Conservation (phyloP, 2,113 vertebrate genomes). For the Lota lota region DNA sequence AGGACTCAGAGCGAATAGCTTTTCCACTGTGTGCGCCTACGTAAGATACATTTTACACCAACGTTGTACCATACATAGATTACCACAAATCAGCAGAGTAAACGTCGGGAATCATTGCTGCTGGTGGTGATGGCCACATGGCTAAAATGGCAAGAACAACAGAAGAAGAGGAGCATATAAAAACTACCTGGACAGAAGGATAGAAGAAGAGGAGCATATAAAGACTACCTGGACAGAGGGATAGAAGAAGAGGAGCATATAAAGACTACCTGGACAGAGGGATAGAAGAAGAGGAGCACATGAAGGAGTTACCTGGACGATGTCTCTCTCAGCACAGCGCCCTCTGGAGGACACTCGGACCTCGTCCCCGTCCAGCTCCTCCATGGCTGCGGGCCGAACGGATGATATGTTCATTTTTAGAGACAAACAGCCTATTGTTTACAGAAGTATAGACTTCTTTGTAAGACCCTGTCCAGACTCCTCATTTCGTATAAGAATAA, state of each 20-base stretch:
- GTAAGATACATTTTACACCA: too few species aligned
- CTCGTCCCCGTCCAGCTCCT: constrained; percentile 92
- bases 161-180: not conserved
- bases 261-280: constrained; percentile 72
- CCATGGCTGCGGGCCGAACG: constrained; percentile 81
- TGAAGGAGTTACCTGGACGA: constrained; percentile 81
- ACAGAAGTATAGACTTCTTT: too few species aligned
- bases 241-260: not conserved
- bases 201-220: not conserved
- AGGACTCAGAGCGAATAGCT: too few species aligned
- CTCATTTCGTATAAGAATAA: too few species aligned
- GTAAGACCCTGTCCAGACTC: too few species aligned
- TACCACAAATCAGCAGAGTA: too few species aligned
- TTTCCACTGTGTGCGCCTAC: too few species aligned
- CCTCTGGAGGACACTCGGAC: constrained; percentile 90
- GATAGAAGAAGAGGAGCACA: not conserved
- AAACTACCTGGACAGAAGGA: constrained; percentile 71
- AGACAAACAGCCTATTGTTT: too few species aligned
- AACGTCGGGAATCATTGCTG: too few species aligned
- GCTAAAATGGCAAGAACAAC: not conserved
- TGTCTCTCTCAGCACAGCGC: constrained; percentile 89
- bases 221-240: constrained; percentile 71
- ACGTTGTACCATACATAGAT: too few species aligned
- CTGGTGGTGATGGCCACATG: too few species aligned
- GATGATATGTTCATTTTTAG: too few species aligned